Evolutionary conservation across 2,797 vertebrate genomes (phyloP).

Genomic region (Coccyzus lansbergi): DNA sequence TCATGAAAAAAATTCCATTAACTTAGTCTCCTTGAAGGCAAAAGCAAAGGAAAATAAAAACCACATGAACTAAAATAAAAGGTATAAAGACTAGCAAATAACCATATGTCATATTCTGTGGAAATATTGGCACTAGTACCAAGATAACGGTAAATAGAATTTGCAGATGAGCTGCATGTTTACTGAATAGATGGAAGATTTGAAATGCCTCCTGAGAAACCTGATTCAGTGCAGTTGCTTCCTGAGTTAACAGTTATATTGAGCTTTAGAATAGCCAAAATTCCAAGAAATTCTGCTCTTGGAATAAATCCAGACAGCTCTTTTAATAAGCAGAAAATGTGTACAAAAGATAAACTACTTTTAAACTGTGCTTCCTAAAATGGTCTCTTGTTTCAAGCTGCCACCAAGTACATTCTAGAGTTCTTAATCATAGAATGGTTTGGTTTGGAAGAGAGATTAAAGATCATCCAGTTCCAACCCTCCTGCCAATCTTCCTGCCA

Average conservation of each 20-base stretch:
- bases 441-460: too few relatives aligned
- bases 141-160: neutral
- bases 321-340: neutral
- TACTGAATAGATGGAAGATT: neutral
- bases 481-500: too few relatives aligned
- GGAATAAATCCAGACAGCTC: neutral
- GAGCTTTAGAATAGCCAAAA: neutral
- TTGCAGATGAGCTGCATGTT: neutral
- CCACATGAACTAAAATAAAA: neutral
- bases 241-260: neutral
- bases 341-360: neutral
- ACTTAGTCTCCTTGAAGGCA: neutral
- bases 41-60: neutral
- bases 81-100: neutral
- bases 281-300: neutral
- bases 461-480: too few relatives aligned
- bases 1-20: neutral
- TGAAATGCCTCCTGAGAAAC: neutral
- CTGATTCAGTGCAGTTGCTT: neutral
- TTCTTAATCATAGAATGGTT: neutral
- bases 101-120: neutral
- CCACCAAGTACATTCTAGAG: neutral
- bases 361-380: neutral
- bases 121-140: neutral
- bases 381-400: neutral